Base-by-base conservation (phyloP, 2,888 invertebrate genomes). In the Linnaemya tessellans region DNA sequence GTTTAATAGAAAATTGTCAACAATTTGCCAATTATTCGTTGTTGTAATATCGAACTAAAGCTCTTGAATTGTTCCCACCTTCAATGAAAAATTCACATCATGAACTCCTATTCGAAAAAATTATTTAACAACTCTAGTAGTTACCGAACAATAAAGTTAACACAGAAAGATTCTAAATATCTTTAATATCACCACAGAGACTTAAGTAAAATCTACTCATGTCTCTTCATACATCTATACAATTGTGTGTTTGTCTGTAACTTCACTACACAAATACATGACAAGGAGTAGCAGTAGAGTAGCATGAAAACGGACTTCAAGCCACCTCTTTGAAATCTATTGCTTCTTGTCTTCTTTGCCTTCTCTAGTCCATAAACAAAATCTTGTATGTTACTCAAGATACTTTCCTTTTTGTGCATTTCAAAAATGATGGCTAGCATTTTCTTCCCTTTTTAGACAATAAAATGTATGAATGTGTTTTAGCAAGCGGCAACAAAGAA, bases 151-250 rank as follows among this genome's bases (percentile, higher is more conserved):
- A 80, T 35, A 25, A 68, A 84, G 79, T 62, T 30, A 3, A 2
- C 30, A 30, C 30, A 30, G 30, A 30, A 30, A 30, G 68, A 35
- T 74, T 64, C 68, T 84, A 74, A 84, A 81, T 81, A 70, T 79
- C 79, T 81, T 84, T 84, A 84, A 84, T 84, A 74, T 81, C 54
- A 60, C 84, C 80, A 71, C 41, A 41, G 84, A 84, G 80, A 84
- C 56, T 71, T 80, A 15, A 18, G 75, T 41, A 62, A 71, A 80
- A 75, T 60, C 70, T 64, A 79, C 68, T 62, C 25, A 64, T 64
- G 65, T 64, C 64, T 46, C 58, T 58, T 64, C 64, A 22, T 46
- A 46, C 35, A n/a, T 58, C 13, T 9, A 41, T 41, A 9, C 38
- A 35, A 3, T 5, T 41, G 11, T 9, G 30, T 1, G 2, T n/a